Base-by-base conservation (phyloP, 2,888 invertebrate species). In the Cosmia trapezina region DNA sequence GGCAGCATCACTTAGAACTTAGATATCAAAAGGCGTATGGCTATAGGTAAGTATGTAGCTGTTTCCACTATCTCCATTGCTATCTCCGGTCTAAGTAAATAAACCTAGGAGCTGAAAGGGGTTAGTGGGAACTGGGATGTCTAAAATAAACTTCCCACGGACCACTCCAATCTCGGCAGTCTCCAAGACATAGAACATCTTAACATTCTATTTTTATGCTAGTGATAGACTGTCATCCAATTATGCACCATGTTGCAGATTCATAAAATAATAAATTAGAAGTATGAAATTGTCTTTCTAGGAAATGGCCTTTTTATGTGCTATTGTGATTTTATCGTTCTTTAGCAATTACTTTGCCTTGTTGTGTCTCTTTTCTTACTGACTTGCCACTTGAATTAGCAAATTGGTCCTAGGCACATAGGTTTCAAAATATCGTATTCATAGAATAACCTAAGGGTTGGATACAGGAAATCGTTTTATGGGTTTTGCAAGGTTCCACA, bases 61-160 rank as follows among this genome's bases (percentile, higher is more conserved):
- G 17, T 61, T 60, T 19, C 12, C 41, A 19, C 45, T 76, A 57
- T 57, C 14, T 51, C 51, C n/a, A 57, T 70, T 70, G 28, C 60
- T 33, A 19, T 22, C 62, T 47, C 47, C 11, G 5, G 60, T 49
- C 43, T 41, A 57, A 53, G n/a, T 53, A 62, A 66, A 51, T 62
- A 59, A 41, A 49, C 11, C 14, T 63, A 22, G 11, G 14, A 47
- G n/a, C 14, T 19, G 7, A 57, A 72, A 41, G 22, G 41, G 51
- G 56, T 47, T 47, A 22, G 65, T 57, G 51, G 62, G 53, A 77
- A 59, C 77, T 70, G n/a, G 62, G 62, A 57, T 65, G n/a, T 78
- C 65, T 78, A 77, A 62, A 78, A 78, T 66, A 33, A 78, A 66
- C 73, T 78, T 61, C 37, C n/a, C 14, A 19, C 28, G 19, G n/a